Evolutionary conservation across 2,113 vertebrate genomes (phyloP).

Genomic region (Microcebus lehilahytsara): DNA sequence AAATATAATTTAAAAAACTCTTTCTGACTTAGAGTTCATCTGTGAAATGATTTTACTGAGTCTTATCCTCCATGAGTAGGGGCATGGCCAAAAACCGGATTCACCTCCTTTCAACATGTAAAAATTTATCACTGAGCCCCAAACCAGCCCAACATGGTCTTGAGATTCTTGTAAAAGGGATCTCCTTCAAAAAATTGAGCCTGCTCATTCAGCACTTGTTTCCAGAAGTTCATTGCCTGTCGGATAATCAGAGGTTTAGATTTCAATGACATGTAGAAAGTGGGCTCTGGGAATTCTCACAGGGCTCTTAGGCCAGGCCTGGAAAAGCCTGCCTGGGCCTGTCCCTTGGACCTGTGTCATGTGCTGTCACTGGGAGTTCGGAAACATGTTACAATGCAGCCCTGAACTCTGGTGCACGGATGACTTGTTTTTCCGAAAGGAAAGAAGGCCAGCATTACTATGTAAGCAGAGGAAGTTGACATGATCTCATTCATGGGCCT

Average conservation of each 20-base stretch:
- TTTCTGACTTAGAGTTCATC: constrained; percentile 23
- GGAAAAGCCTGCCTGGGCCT: background rate
- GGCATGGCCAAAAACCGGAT: background rate
- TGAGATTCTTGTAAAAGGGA: background rate
- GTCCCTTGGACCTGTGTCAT: background rate
- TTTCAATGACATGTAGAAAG: accelerated
- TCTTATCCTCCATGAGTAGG: background rate
- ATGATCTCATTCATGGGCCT: constrained; percentile 79
- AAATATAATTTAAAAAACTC: constrained; percentile 47
- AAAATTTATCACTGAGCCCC: background rate
- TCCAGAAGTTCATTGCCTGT: accelerated
- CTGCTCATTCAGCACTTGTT: accelerated
- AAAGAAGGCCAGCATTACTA: constrained; percentile 67
- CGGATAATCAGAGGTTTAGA: accelerated
- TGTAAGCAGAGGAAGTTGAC: constrained; percentile 80
- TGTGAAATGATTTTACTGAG: constrained; percentile 41
- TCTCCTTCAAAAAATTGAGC: constrained; percentile 34
- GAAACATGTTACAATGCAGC: constrained; percentile 60
- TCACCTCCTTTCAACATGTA: background rate
- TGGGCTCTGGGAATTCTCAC: background rate
- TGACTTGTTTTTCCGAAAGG: constrained; percentile 78
- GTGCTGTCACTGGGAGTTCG: background rate
- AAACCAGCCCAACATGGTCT: background rate
- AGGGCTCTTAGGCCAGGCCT: accelerated
- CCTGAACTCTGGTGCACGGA: constrained; percentile 64